Evolutionary conservation across 1,140 invertebrate genomes (phyloP).

Genomic region (Eufriesea mexicana): DNA sequence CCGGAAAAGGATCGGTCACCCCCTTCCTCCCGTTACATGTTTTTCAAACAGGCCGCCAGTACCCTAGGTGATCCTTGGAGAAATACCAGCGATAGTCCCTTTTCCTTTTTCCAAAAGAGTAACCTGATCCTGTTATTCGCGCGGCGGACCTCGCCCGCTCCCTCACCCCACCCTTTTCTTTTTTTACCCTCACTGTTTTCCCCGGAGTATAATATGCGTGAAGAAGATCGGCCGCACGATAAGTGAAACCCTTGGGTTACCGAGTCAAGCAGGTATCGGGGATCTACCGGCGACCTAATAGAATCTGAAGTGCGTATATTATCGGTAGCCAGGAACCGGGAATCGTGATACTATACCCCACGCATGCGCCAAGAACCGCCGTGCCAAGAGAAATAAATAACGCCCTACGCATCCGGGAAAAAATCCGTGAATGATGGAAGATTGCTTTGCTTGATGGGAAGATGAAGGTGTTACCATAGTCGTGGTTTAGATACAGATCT

Average conservation of each 20-base stretch:
- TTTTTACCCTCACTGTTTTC: constrained; percentile 71
- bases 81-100: constrained; percentile 50
- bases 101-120: constrained; percentile 74
- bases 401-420: too few relatives aligned
- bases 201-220: constrained; percentile 73
- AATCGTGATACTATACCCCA: constrained; percentile 26
- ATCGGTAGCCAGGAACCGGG: constrained; percentile 61
- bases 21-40: constrained; percentile 41
- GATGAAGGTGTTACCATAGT: not conserved
- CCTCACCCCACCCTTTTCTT: constrained; percentile 16
- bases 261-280: constrained; percentile 70
- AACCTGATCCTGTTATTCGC: constrained; percentile 81
- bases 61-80: constrained; percentile 23
- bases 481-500: too few relatives aligned
- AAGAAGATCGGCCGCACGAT: constrained; percentile 77
- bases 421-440: not conserved
- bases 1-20: constrained; percentile 66
- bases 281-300: constrained; percentile 58
- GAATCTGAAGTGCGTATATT: constrained; percentile 56
- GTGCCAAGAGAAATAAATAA: constrained; percentile 8
- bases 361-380: not conserved
- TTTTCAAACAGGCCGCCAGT: constrained; percentile 56
- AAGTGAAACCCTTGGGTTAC: constrained; percentile 72
- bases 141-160: constrained; percentile 66
- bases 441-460: not conserved